Base-by-base conservation (phyloP, 2,888 invertebrate genomes). In the Acleris literana region DNA sequence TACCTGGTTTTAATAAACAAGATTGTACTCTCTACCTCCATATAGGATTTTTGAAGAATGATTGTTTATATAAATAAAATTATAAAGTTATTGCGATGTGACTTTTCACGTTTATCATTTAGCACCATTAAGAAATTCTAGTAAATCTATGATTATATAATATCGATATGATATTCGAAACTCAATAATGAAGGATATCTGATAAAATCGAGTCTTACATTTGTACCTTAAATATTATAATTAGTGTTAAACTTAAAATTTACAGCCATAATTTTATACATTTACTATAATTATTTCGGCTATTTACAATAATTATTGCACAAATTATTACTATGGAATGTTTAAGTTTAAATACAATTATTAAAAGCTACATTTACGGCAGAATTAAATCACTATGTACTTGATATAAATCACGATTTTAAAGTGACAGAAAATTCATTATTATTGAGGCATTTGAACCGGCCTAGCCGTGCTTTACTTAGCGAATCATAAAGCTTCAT, bases 261-360 rank as follows among this genome's bases (percentile, higher is more conserved):
- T 71, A 71, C 64, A 75, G 70, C 64, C 72, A 74, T 64, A 72
- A 71, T 63, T 83, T 80, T 80, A 73, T 81, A 83, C 80, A 81
- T 70, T 71, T 70, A 62, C 63, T 71, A 66, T 71, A 75, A 77
- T 55, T 33, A 65, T 56, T 44, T 64, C 62, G 59, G 63, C 71
- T 81, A 77, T 82, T 71, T 81, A 84, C 79, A 84, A 65, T 56
- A 75, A 52, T 80, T 86, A 86, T 86, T 86, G 85, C 86, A 86
- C 90, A 86, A 46, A 82, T 85, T 84, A 88, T 82, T 83, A 82
- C 82, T 87, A 91, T 86, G 92, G 92, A 92, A 92, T 92, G 92
- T 90, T 78, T 69, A 68, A 69, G 78, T 76, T 77, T 81, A 79
- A 77, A 75, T 73, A 72, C 75, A 68, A 72, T 69, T 51, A 61